phyloP scores from a whole-genome alignment of 2,113 vertebrate genomes.

The Cebidichthys violaceus region DNA sequence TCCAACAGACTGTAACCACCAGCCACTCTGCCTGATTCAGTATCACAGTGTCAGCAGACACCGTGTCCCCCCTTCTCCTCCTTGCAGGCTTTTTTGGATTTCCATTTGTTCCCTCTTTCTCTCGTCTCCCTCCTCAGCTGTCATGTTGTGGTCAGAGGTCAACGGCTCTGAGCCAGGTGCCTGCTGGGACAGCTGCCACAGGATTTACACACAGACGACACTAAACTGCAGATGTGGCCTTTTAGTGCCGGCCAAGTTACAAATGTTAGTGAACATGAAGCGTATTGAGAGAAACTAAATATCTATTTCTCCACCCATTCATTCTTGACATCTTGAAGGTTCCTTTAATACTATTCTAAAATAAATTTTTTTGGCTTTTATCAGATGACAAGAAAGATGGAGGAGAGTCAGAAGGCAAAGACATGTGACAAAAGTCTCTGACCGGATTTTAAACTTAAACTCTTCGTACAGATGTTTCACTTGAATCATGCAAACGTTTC shows the following conservation, averaged over 20 bases:
- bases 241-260: slow-evolving; percentile 39
- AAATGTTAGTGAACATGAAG: neutral
- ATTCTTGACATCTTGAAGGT: neutral
- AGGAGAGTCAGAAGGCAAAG: neutral
- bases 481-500: neutral
- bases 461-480: neutral
- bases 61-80: neutral
- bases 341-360: neutral
- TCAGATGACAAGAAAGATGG: neutral
- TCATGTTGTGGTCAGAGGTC: slow-evolving; percentile 76
- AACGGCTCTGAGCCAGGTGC: slow-evolving; percentile 77
- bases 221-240: slow-evolving; percentile 70
- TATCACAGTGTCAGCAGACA: slow-evolving; percentile 46
- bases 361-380: neutral
- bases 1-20: slow-evolving; percentile 17
- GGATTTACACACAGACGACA: slow-evolving; percentile 61
- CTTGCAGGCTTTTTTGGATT: slow-evolving; percentile 51
- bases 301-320: neutral
- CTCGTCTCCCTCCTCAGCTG: slow-evolving; percentile 79
- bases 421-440: neutral
- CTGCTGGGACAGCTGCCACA: slow-evolving; percentile 76
- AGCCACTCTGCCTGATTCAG: slow-evolving; percentile 28
- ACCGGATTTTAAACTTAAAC: neutral
- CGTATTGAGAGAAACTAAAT: slow-evolving; percentile 9
- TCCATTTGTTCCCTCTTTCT: slow-evolving; percentile 71